These are phyloP conservation scores for Danio choprae DNA, from an alignment of 2,797 vertebrate genomes.

Conservation along the genomic window DNA sequence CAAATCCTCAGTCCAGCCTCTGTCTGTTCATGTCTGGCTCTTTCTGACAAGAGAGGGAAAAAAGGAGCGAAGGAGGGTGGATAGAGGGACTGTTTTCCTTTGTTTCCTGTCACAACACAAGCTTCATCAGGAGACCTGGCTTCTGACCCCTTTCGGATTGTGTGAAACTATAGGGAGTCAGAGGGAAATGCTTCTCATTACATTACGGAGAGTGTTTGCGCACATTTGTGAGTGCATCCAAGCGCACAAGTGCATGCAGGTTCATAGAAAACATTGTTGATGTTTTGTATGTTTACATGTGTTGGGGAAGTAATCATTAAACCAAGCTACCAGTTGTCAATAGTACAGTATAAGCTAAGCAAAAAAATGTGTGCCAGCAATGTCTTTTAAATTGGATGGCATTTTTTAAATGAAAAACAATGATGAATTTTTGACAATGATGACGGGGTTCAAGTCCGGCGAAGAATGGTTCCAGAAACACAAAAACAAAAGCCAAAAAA, in stretches of 20 bases:
- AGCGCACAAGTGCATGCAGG: not conserved
- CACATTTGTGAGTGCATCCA: slow-evolving; percentile 7
- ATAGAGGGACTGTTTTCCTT: slow-evolving; percentile 43
- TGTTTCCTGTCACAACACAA: slow-evolving; percentile 53
- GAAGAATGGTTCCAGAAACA: no score
- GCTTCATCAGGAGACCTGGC: slow-evolving; percentile 44
- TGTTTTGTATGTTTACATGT: not conserved
- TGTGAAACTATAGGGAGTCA: slow-evolving; percentile 30
- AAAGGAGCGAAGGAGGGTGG: slow-evolving; percentile 10
- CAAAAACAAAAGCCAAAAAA: no score
- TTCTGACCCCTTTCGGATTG: slow-evolving; percentile 41
- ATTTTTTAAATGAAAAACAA: no score
- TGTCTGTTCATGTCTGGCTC: slow-evolving; percentile 27
- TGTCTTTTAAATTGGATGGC: not conserved
- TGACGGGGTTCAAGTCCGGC: no score
- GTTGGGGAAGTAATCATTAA: not conserved
- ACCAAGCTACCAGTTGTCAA: not conserved
- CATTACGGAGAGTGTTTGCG: not conserved
- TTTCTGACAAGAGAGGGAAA: slow-evolving; percentile 29
- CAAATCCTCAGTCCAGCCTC: slow-evolving; percentile 28
- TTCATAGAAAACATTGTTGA: not conserved
- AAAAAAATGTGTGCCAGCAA: not conserved
- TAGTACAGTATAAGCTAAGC: not conserved
- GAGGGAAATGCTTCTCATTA: slow-evolving; percentile 13
- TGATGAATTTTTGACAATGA: no score